A percentile compares a stretch with the other conserved stretches of the same genome.
phyloP scores from a whole-genome alignment of 2,888 invertebrate genomes.

The Diloba caeruleocephala region DNA sequence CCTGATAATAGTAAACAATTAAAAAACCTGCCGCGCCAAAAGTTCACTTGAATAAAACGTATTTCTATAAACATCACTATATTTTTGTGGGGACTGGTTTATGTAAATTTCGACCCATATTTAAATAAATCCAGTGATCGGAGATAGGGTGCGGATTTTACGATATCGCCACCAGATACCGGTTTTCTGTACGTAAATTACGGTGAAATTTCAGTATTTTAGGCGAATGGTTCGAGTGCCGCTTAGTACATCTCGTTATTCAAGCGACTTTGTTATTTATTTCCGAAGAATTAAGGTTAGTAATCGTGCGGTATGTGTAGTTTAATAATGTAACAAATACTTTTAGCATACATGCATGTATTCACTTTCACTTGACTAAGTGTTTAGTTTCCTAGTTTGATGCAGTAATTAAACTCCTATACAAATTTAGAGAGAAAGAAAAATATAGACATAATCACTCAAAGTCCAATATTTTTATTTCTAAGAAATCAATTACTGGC shows the following conservation, averaged over 20 bases:
- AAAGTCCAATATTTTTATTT: too few relatives aligned
- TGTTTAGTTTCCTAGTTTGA: too few relatives aligned
- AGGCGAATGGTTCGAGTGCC: constrained; percentile 7
- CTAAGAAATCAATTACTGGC: too few relatives aligned
- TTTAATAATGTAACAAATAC: constrained; percentile 34
- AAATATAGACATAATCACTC: too few relatives aligned
- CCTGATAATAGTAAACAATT: too few relatives aligned
- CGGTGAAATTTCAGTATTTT: constrained; percentile 44
- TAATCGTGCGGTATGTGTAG: constrained; percentile 10
- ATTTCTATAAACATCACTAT: background rate
- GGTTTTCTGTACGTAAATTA: constrained; percentile 40
- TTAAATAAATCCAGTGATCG: constrained; percentile 50
- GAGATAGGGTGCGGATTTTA: constrained; percentile 46
- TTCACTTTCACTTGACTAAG: too few relatives aligned
- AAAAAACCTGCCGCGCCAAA: too few relatives aligned
- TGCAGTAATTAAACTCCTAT: too few relatives aligned
- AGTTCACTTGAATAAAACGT: too few relatives aligned
- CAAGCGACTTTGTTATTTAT: constrained; percentile 17
- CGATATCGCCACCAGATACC: constrained; percentile 31
- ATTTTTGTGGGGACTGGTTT: constrained; percentile 21
- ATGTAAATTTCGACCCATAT: constrained; percentile 48
- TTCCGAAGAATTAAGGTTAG: background rate
- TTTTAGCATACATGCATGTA: constrained; percentile 41
- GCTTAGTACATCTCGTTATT: constrained; percentile 22
- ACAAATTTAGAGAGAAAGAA: too few relatives aligned